Conservation (phyloP, 2,888 invertebrate genomes). For the Lycaena phlaeas region DNA sequence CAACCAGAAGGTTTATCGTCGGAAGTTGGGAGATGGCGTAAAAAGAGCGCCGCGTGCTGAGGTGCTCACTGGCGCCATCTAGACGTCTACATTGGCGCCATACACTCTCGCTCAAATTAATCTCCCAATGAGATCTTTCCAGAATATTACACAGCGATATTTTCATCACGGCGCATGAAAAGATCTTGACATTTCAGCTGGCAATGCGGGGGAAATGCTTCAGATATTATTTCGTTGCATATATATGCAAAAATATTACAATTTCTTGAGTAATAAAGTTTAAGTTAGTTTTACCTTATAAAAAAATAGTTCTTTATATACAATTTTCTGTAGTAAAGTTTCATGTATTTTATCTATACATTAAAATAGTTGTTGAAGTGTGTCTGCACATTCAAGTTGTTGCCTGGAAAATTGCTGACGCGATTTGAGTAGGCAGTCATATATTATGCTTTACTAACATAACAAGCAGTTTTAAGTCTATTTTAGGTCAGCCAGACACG, state of each 20-base stretch:
- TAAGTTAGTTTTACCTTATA: no score
- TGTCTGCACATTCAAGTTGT: no score
- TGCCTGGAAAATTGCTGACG: no score
- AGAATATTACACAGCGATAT: constrained; percentile 10
- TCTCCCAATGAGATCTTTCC: constrained; percentile 36
- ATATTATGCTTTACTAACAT: no score
- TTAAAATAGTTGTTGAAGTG: no score
- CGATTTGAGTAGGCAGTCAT: no score
- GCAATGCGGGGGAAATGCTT: background rate
- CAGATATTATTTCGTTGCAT: background rate
- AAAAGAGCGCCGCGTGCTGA: constrained; percentile 41
- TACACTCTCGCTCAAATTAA: constrained; percentile 50
- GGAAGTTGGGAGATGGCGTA: constrained; percentile 42
- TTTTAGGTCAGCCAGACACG: no score
- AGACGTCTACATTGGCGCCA: constrained; percentile 68
- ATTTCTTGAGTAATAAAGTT: background rate
- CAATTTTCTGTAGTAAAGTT: background rate
- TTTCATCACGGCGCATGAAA: constrained; percentile 14
- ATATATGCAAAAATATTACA: background rate
- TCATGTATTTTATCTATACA: background rate
- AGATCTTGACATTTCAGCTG: background rate
- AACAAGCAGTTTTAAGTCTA: no score
- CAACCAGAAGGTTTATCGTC: constrained; percentile 32
- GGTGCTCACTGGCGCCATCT: constrained; percentile 59
- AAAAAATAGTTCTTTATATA: no score